Evolutionary conservation across 2,888 invertebrate species (phyloP).

Genomic region (Epinotia bilunana): DNA sequence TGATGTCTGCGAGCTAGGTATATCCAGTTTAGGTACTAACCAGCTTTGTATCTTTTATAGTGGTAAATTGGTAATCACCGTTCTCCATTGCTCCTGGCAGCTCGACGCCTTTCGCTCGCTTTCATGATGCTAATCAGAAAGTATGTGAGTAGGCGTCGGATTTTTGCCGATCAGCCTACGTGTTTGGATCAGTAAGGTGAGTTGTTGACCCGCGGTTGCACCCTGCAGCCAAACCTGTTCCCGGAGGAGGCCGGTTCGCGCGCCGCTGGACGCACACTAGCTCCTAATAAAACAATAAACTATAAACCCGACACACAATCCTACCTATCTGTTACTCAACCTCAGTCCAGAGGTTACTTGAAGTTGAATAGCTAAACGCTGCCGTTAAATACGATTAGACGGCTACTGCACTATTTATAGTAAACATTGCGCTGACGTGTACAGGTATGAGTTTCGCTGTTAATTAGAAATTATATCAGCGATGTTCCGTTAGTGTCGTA

Average conservation of each 20-base stretch:
- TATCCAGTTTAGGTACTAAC: background rate
- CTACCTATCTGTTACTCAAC: constrained; percentile 39
- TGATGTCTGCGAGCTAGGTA: background rate
- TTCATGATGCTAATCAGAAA: constrained; percentile 65
- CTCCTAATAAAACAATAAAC: constrained; percentile 61
- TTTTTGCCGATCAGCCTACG: constrained; percentile 75
- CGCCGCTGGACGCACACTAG: constrained; percentile 50
- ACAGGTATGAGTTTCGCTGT: constrained; percentile 56
- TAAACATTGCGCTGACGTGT: constrained; percentile 60
- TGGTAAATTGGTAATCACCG: constrained; percentile 3
- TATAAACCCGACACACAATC: constrained; percentile 58
- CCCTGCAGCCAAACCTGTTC: constrained; percentile 77
- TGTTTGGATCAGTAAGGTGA: constrained; percentile 74
- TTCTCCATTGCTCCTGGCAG: constrained; percentile 43
- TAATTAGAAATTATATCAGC: constrained; percentile 73
- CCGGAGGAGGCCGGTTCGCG: constrained; percentile 56
- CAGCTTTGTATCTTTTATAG: constrained; percentile 19
- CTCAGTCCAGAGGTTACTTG: background rate
- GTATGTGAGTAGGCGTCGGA: constrained; percentile 65
- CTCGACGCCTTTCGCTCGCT: constrained; percentile 48
- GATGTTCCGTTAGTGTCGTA: constrained; percentile 71
- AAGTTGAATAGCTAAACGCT: constrained; percentile 48
- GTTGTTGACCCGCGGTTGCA: constrained; percentile 75
- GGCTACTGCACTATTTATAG: constrained; percentile 52
- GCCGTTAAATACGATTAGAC: constrained; percentile 58